Conservation (phyloP, 2,113 vertebrate species). For the Odontophorus gujanensis region DNA sequence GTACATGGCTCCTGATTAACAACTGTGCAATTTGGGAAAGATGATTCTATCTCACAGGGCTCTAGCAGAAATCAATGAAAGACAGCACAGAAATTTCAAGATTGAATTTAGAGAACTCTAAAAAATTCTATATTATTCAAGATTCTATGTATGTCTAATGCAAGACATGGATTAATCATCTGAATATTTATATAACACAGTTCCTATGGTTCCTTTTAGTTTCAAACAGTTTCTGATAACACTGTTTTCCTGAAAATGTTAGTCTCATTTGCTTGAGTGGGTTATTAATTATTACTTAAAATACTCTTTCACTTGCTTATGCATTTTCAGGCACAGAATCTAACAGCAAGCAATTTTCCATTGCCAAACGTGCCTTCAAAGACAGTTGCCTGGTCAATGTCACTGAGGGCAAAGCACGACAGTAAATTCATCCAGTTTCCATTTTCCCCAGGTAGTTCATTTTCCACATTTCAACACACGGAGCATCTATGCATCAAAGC, state of each 20-base stretch:
- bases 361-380: not conserved
- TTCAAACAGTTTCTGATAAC: not conserved
- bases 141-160: not conserved
- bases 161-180: not conserved
- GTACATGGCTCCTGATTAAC: not conserved
- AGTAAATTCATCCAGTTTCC: not conserved
- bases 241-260: not conserved
- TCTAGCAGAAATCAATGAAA: constrained; percentile 4
- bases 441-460: not conserved
- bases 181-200: not conserved
- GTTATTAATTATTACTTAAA: constrained; percentile 35
- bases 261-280: not conserved
- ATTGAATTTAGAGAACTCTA: not conserved
- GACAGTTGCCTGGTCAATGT: not conserved
- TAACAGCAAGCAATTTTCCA: not conserved
- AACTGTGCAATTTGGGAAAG: not conserved
- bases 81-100: constrained; percentile 4
- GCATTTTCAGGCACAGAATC: not conserved
- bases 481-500: not conserved
- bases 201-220: not conserved
- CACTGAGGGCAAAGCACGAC: not conserved
- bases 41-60: not conserved
- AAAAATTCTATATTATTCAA: not conserved
- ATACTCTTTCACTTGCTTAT: constrained; percentile 13
- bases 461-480: not conserved